Evolutionary conservation across 2,113 vertebrate genomes (phyloP).

Genomic region (Holacanthus passer): DNA sequence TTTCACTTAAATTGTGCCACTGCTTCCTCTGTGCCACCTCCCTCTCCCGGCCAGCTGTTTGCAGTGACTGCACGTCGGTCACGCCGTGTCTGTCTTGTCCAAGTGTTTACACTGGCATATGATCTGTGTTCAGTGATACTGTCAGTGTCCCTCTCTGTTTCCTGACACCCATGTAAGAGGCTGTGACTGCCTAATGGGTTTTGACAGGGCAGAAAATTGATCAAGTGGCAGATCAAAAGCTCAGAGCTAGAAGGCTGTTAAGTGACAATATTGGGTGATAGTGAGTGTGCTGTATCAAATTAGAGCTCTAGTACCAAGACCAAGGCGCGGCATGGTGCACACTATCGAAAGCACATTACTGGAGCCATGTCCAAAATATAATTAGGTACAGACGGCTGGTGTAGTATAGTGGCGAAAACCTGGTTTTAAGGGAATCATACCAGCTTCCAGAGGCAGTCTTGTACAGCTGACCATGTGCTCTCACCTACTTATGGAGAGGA

Average conservation of each 20-base stretch:
- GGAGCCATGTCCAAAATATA: slow-evolving; percentile 34
- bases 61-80: slow-evolving; percentile 26
- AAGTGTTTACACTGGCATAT: slow-evolving; percentile 53
- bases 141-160: slow-evolving; percentile 32
- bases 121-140: slow-evolving; percentile 60
- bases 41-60: neutral
- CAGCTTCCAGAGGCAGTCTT: slow-evolving; percentile 1
- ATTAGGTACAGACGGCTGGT: slow-evolving; percentile 21
- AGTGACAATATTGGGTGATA: slow-evolving; percentile 59
- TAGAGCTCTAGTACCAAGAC: slow-evolving; percentile 25
- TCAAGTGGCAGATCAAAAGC: slow-evolving; percentile 73
- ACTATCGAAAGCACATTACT: slow-evolving; percentile 41
- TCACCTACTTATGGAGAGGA: slow-evolving; percentile 12
- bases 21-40: neutral
- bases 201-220: slow-evolving; percentile 79
- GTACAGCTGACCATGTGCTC: slow-evolving; percentile 6
- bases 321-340: slow-evolving; percentile 22
- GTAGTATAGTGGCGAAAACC: slow-evolving; percentile 1
- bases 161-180: slow-evolving; percentile 51
- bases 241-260: slow-evolving; percentile 38
- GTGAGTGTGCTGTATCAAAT: slow-evolving; percentile 56
- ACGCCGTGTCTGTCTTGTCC: slow-evolving; percentile 26
- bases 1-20: neutral
- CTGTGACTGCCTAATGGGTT: slow-evolving; percentile 71
- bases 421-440: slow-evolving; percentile 21